phyloP scores from a whole-genome alignment of 2,113 vertebrate species.

The Gallinago jamesoni region DNA sequence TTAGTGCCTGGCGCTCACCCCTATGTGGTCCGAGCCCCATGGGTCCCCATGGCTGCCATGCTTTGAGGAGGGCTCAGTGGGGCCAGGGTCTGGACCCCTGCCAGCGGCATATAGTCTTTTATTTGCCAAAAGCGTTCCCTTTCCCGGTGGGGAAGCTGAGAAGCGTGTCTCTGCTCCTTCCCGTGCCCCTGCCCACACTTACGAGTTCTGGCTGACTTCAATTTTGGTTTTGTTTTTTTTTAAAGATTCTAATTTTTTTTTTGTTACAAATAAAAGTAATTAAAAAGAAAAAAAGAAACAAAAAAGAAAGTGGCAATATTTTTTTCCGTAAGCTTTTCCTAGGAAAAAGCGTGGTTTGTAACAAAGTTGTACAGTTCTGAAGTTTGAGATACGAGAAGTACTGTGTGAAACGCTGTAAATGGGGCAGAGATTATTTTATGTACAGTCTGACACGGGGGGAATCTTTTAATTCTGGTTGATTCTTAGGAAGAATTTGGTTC shows the following conservation, averaged over 20 bases:
- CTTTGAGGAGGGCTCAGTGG: neutral
- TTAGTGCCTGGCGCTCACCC: neutral
- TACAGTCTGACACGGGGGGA: conserved; percentile 64
- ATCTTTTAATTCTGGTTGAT: conserved; percentile 72
- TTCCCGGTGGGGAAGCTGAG: neutral
- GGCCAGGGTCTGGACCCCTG: neutral
- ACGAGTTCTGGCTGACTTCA: conserved; percentile 56
- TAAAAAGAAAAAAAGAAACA: neutral
- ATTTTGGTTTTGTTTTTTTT: neutral
- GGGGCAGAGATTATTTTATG: conserved; percentile 76
- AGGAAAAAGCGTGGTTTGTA: conserved; percentile 84
- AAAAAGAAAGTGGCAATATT: conserved; percentile 73
- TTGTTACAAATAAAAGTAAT: conserved; percentile 41
- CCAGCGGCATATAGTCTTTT: neutral
- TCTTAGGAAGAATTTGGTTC: conserved; percentile 72
- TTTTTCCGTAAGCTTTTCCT: conserved; percentile 71
- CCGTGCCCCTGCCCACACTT: neutral
- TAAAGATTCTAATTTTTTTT: conserved; percentile 22
- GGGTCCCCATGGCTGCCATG: neutral
- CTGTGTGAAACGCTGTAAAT: conserved; percentile 74
- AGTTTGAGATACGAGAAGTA: conserved; percentile 72
- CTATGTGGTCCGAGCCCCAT: neutral
- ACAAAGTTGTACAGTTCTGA: conserved; percentile 84
- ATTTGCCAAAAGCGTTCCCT: conserved; percentile 17
- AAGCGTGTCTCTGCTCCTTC: conserved; percentile 5